These are phyloP conservation scores for Lycopodina hypogea DNA, from an alignment of 37 sponge, comb jelly and placozoan genomes.

Conservation along the genomic window DNA sequence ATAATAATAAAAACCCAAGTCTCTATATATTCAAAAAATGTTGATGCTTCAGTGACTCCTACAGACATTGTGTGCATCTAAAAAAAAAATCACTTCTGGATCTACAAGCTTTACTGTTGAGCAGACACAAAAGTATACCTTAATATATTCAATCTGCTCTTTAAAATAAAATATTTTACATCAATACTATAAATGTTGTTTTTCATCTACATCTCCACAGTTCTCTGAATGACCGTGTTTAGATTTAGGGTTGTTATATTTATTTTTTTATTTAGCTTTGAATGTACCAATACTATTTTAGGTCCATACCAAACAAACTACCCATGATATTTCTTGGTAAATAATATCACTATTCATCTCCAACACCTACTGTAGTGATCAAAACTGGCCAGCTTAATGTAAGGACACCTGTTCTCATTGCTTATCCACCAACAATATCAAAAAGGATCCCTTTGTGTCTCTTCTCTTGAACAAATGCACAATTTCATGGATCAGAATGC, in stretches of 20 bases:
- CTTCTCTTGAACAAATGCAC: no score
- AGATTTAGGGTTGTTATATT: not conserved
- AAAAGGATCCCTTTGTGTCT: no score
- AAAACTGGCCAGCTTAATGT: no score
- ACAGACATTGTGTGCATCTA: not conserved
- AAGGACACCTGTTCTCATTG: no score
- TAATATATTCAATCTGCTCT: not conserved
- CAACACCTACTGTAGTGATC: no score
- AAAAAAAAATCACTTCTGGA: not conserved
- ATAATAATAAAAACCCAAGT: not conserved
- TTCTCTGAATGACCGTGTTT: not conserved
- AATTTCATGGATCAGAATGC: no score
- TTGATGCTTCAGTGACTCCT: not conserved
- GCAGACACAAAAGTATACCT: not conserved
- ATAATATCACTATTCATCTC: not conserved
- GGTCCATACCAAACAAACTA: not conserved
- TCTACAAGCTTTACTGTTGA: not conserved
- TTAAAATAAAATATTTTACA: not conserved
- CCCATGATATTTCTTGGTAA: not conserved
- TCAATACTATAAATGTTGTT: not conserved
- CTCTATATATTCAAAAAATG: not conserved
- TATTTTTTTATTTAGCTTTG: not conserved
- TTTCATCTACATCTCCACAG: no score
- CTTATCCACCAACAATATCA: no score
- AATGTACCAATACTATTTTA: not conserved